phyloP scores from a whole-genome alignment of 2,797 vertebrate species.

The Channa striata region DNA sequence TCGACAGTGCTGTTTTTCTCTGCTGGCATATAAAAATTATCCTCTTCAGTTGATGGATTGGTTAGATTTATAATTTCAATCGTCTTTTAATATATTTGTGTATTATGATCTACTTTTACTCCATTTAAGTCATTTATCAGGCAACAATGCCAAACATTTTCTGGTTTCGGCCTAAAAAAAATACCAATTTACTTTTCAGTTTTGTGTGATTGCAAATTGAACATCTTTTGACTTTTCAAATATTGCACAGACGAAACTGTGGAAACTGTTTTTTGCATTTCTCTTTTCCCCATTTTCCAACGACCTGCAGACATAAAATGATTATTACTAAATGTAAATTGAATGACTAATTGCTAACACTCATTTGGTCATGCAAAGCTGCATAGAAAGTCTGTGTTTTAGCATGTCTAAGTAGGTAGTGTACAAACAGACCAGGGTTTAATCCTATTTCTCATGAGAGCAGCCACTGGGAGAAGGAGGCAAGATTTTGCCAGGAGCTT shows the following conservation, averaged over 20 bases:
- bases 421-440: constrained; percentile 61
- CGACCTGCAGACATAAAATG: background rate
- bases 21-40: too few relatives aligned
- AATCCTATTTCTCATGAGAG: constrained; percentile 70
- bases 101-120: too few relatives aligned
- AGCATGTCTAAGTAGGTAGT: constrained; percentile 56
- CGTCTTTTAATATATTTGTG: too few relatives aligned
- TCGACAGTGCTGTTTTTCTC: too few relatives aligned
- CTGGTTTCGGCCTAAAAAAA: too few relatives aligned
- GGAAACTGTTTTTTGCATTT: background rate
- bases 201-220: too few relatives aligned
- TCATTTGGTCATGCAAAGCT: constrained; percentile 41
- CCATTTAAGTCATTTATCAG: too few relatives aligned
- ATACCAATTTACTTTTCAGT: too few relatives aligned
- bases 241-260: background rate
- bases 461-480: constrained; percentile 52
- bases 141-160: too few relatives aligned
- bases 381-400: constrained; percentile 44
- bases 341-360: constrained; percentile 2
- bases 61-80: too few relatives aligned
- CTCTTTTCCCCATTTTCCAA: background rate
- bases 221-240: background rate
- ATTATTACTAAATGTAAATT: background rate
- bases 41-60: too few relatives aligned
- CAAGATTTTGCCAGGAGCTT: constrained; percentile 56